These are phyloP conservation scores for Epizoanthus ramosus DNA, from an alignment of 92 coral and sea anemone genomes.

Conservation along the genomic window DNA sequence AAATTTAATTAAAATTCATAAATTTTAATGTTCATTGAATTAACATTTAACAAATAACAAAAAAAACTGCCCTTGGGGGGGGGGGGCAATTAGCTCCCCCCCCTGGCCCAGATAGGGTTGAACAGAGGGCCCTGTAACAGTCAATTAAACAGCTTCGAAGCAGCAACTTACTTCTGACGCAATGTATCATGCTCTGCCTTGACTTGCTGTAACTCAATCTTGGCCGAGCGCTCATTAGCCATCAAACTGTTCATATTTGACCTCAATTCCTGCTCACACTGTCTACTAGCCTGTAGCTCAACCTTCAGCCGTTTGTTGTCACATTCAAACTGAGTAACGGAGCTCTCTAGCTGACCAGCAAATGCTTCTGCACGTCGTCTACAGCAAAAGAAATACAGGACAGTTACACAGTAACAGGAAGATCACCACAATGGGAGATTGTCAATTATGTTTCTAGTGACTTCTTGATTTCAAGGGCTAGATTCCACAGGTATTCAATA, in stretches of 20 bases:
- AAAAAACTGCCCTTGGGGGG: no score
- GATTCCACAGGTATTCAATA: neutral
- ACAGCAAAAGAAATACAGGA: neutral
- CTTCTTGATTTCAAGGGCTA: neutral
- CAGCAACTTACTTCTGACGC: slow-evolving; percentile 86
- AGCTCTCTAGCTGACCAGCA: slow-evolving; percentile 49
- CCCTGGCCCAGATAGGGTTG: no score
- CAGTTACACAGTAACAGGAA: neutral
- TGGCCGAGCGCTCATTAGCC: slow-evolving; percentile 91
- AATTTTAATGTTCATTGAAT: no score
- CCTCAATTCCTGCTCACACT: slow-evolving; percentile 89
- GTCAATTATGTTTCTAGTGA: no score
- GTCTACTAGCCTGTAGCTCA: slow-evolving; percentile 92
- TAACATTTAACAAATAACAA: no score
- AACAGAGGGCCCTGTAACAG: no score
- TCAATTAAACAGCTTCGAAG: neutral
- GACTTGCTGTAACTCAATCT: slow-evolving; percentile 94
- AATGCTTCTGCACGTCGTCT: slow-evolving; percentile 86
- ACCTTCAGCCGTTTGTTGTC: slow-evolving; percentile 83
- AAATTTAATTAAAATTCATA: no score
- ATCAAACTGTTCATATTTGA: slow-evolving; percentile 84
- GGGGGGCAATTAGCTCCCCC: no score
- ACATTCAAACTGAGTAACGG: slow-evolving; percentile 72
- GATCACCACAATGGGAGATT: no score
- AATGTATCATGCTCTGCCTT: slow-evolving; percentile 86